These are phyloP conservation scores for Hozukius guyotensis DNA, from an alignment of 2,797 vertebrate species.

Conservation along the genomic window DNA sequence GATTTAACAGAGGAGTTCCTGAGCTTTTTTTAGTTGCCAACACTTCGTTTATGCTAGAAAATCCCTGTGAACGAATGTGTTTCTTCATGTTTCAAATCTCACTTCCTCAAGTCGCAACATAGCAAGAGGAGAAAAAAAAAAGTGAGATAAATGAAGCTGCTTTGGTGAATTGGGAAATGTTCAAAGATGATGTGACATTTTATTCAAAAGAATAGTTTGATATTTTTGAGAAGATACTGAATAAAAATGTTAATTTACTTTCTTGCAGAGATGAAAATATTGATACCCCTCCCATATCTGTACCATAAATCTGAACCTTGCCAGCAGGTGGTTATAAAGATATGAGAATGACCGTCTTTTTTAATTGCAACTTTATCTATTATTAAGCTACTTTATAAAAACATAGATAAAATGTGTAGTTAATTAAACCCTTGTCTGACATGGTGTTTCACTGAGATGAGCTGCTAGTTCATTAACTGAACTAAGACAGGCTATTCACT, in stretches of 20 bases:
- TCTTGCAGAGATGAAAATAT: background rate
- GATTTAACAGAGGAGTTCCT: background rate
- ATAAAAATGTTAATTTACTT: background rate
- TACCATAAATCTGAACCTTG: background rate
- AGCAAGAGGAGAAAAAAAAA: background rate
- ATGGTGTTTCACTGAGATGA: background rate
- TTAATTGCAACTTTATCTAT: background rate
- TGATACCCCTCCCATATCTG: background rate
- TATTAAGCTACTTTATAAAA: background rate
- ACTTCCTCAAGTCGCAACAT: background rate
- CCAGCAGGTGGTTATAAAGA: background rate
- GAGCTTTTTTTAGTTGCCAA: background rate
- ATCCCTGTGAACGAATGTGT: background rate
- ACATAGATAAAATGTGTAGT: background rate
- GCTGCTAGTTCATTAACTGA: background rate
- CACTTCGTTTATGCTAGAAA: background rate
- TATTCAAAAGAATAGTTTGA: background rate
- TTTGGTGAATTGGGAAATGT: background rate
- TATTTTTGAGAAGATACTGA: background rate
- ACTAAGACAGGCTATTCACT: background rate
- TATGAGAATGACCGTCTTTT: background rate
- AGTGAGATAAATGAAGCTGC: background rate
- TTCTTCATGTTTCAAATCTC: background rate
- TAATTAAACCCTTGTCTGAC: background rate
- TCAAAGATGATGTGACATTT: background rate